Evolutionary conservation across 1,140 invertebrate species (phyloP).

Genomic region (Rhagoletis zephyria): DNA sequence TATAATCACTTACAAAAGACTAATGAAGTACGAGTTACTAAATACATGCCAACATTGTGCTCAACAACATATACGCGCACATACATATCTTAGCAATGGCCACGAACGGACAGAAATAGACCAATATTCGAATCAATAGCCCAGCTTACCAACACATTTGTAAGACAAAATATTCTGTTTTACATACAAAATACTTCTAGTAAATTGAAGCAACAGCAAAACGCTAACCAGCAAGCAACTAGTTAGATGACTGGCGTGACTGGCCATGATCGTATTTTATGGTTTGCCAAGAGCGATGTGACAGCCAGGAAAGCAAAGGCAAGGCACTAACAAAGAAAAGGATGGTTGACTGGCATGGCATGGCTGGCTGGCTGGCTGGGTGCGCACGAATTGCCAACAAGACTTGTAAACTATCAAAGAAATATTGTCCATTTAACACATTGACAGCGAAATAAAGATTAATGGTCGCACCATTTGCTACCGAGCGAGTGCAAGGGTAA

Average conservation of each 20-base stretch:
- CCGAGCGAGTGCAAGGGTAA: not conserved
- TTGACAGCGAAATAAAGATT: constrained; percentile 40
- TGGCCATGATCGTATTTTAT: not conserved
- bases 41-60: no score
- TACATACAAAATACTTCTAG: no score
- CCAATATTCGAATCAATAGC: no score
- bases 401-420: constrained; percentile 38
- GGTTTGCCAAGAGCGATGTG: not conserved
- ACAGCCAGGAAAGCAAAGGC: not conserved
- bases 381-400: constrained; percentile 16
- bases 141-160: no score
- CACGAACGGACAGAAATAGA: no score
- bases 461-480: not conserved
- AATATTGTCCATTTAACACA: constrained; percentile 46
- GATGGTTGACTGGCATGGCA: not conserved
- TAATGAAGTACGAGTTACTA: not conserved
- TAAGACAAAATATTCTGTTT: no score
- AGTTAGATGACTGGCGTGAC: not conserved
- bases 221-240: not conserved
- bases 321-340: not conserved
- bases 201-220: not conserved
- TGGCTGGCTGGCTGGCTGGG: not conserved
- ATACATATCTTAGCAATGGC: not conserved
- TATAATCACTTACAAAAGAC: not conserved
- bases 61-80: not conserved